Conservation (phyloP, 2,113 vertebrate genomes). For the Salvelinus fontinalis region DNA sequence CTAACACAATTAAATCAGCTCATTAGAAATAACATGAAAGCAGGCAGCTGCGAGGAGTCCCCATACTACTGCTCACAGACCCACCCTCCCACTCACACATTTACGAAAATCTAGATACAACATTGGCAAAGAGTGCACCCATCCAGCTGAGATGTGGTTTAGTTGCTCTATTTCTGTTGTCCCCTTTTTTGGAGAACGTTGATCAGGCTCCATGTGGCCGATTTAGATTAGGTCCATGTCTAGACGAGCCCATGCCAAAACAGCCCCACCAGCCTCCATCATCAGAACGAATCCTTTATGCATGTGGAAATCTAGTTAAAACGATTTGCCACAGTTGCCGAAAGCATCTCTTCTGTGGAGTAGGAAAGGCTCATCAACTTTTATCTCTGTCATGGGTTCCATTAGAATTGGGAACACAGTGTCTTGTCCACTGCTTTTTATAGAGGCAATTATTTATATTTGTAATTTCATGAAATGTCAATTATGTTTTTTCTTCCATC, state of each 20-base stretch:
- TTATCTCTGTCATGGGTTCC: constrained; percentile 11
- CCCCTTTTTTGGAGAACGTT: no score
- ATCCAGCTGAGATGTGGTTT: not conserved
- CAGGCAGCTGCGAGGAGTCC: not conserved
- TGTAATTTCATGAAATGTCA: no score
- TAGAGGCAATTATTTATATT: not conserved
- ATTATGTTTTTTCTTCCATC: no score
- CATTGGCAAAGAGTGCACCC: not conserved
- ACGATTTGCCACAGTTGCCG: constrained; percentile 23
- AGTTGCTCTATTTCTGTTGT: not conserved
- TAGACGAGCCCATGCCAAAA: constrained; percentile 5
- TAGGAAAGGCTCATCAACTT: constrained; percentile 3
- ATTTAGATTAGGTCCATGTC: constrained; percentile 14
- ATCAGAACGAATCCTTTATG: constrained; percentile 17
- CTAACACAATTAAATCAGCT: not conserved
- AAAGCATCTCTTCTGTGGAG: constrained; percentile 11
- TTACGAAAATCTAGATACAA: not conserved
- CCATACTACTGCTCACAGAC: not conserved
- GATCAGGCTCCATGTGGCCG: not conserved
- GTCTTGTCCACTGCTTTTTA: no score
- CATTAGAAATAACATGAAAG: not conserved
- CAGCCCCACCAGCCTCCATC: not conserved
- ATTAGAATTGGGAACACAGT: not conserved
- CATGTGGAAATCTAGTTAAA: constrained; percentile 22
- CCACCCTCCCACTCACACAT: not conserved